Evolutionary conservation across 2,888 invertebrate species (phyloP).

Genomic region (Drosophila nr. perissopoda): DNA sequence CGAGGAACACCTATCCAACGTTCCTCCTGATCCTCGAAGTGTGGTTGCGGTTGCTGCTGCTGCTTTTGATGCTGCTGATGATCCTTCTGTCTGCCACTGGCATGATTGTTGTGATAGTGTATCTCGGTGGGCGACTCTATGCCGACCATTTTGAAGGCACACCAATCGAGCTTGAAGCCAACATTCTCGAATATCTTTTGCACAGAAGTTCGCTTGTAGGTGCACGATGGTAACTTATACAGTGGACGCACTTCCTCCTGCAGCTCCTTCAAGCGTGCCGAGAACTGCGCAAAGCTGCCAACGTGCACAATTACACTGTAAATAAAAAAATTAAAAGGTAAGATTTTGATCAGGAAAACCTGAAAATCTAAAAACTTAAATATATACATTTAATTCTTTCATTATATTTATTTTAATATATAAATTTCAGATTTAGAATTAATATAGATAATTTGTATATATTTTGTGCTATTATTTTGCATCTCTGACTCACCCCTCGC

Average conservation of each 20-base stretch:
- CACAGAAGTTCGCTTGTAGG: conserved; percentile 94
- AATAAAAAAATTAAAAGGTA: not conserved
- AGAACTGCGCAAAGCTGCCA: conserved; percentile 91
- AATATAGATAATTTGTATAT: not conserved
- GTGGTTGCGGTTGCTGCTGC: conserved; percentile 34
- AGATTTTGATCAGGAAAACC: not conserved
- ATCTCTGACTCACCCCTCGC: conserved; percentile 89
- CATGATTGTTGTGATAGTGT: conserved; percentile 83
- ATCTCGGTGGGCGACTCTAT: conserved; percentile 83
- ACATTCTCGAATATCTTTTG: conserved; percentile 93
- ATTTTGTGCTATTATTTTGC: not conserved
- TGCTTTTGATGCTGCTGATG: conserved; percentile 24
- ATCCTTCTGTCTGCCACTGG: conserved; percentile 54
- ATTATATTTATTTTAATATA: not conserved
- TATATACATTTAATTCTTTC: no score
- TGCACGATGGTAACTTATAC: conserved; percentile 91
- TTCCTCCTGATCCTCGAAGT: conserved; percentile 76
- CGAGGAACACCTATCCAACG: conserved; percentile 88
- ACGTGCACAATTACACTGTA: conserved; percentile 91
- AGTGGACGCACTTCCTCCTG: conserved; percentile 93
- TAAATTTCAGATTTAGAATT: not conserved
- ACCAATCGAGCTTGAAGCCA: conserved; percentile 94
- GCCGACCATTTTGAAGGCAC: conserved; percentile 92
- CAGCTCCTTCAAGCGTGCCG: conserved; percentile 85
- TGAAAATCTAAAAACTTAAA: not conserved